phyloP scores from a whole-genome alignment of 1,140 invertebrate genomes.

The Drosophila auraria region DNA sequence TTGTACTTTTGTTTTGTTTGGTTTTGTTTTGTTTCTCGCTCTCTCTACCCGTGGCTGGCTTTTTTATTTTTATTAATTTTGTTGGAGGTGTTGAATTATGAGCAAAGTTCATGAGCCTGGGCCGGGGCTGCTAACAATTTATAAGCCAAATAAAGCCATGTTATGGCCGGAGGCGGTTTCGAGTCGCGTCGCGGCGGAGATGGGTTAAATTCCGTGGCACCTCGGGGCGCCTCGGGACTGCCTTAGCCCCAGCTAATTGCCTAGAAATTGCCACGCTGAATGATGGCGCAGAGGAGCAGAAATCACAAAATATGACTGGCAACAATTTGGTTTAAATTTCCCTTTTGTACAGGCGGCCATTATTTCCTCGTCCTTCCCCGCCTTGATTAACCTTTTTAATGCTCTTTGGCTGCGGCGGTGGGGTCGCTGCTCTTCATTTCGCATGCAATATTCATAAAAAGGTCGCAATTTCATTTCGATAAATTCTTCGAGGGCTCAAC shows the following conservation, averaged over 20 bases:
- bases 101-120: conserved; percentile 71
- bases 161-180: conserved; percentile 64
- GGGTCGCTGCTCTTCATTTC: conserved; percentile 41
- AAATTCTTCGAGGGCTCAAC: conserved; percentile 52
- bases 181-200: conserved; percentile 25
- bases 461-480: conserved; percentile 60
- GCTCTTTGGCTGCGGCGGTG: conserved; percentile 28
- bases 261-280: conserved; percentile 46
- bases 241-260: conserved; percentile 39
- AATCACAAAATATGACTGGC: conserved; percentile 57
- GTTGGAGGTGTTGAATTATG: conserved; percentile 78
- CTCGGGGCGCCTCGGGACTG: conserved; percentile 12
- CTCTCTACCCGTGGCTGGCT: conserved; percentile 6
- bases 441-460: conserved; percentile 57
- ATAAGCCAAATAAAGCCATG: conserved; percentile 79
- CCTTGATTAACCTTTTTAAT: conserved; percentile 55
- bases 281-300: conserved; percentile 41
- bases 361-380: conserved; percentile 2
- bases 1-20: conserved; percentile 47
- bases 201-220: conserved; percentile 24
- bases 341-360: conserved; percentile 5
- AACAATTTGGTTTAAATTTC: conserved; percentile 47
- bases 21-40: conserved; percentile 24
- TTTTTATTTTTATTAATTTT: conserved; percentile 61
- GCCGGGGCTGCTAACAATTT: conserved; percentile 60